A percentile compares a stretch with the other conserved stretches of the same genome.
Evolutionary conservation across 2,888 invertebrate genomes (phyloP).

Genomic region (Molorchus minor): DNA sequence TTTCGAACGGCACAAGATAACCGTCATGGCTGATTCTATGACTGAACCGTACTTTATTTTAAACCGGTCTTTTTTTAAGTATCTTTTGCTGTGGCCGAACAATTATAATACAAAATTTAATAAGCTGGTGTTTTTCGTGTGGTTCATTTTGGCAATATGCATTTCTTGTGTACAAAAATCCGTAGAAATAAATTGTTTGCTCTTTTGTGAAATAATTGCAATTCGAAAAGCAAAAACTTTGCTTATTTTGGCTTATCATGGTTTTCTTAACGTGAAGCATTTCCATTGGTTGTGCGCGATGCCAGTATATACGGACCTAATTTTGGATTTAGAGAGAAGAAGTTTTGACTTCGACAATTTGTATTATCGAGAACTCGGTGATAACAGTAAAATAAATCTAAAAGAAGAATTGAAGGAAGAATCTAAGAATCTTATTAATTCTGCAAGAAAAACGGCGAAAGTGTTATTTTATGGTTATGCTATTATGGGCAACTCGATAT

Average conservation of each 20-base stretch:
- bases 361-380: background rate
- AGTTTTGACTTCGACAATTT: background rate
- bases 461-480: background rate
- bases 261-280: background rate
- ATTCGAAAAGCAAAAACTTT: background rate
- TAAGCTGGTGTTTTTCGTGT: background rate
- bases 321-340: slow-evolving; percentile 1
- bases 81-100: background rate
- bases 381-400: background rate
- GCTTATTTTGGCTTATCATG: background rate
- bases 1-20: background rate
- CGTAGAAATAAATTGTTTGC: background rate
- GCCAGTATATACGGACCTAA: background rate
- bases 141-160: background rate
- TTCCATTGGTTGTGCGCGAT: slow-evolving; percentile 5
- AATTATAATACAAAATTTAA: background rate
- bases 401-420: background rate
- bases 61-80: background rate
- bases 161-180: background rate
- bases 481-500: background rate
- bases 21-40: slow-evolving; percentile 2
- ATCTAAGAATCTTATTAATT: background rate
- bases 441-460: background rate
- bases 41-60: slow-evolving; percentile 10
- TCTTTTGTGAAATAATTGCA: background rate